Base-by-base conservation (phyloP, 2,888 invertebrate species). In the Aquatica leii region DNA sequence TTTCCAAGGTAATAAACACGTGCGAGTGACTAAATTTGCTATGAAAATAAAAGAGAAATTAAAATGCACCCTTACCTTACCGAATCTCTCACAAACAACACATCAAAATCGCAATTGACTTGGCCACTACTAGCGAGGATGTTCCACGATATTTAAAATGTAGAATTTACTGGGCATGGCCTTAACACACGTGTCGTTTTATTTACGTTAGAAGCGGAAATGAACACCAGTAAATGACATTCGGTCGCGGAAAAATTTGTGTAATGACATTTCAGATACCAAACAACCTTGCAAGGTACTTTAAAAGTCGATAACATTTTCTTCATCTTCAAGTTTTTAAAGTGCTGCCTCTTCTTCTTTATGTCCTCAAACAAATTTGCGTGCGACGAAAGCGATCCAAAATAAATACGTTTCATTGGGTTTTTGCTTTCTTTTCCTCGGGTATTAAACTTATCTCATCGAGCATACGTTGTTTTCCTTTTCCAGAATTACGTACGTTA, bases 231-330 rank as follows among this genome's bases (percentile, higher is more conserved):
- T n/a, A n/a, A n/a, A n/a, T n/a, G n/a, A n/a, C n/a, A n/a, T n/a
- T n/a, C n/a, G n/a, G n/a, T n/a, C n/a, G 94, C 92, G 3, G 94
- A 92, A 75, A 95, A 93, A 52, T 94, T 91, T 1, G 93, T 94
- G 78, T 98, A 98, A 77, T 95, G 93, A 80, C 98, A 98, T 82
- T 91, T 86, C 2, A 87, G 82, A 80, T 98, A 98, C 59, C 88
- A 87, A 0, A 97, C 94, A 8, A 97, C 97, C 82, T 94, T 95
- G 76, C 94, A 94, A 4, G 90, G 86, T 31, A 95, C 83, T 78
- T 95, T 93, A 76, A 85, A 95, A 2, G 95, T 95, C 49, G 86
- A 88, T 43, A 91, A 80, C 93, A 98, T 95, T 82, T 97, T 96
- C 67, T 96, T 97, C 74, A 90, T 89, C 81, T 97, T 97, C 64